Evolutionary conservation across 2,113 vertebrate genomes (phyloP), one percentile per base, ranked within the genome.

Genomic region (Peromyscus californicus): DNA sequence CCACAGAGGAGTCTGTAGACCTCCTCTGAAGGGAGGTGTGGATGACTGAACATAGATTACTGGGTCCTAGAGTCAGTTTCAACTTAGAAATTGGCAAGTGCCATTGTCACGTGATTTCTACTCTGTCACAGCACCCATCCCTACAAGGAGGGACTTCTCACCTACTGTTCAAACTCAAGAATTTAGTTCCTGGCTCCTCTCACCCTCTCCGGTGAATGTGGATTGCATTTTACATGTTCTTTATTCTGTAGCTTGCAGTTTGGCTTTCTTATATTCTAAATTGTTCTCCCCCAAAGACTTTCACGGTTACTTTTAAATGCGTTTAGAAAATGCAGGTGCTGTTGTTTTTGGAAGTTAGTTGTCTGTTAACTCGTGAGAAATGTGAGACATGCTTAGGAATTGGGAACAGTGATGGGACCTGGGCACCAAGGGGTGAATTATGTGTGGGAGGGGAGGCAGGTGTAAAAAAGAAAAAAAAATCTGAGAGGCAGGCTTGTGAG

Each of bases 281-380:
- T n/a, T 93, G 33, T 57, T 84, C 22, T 9, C 61, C 24, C 24
- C 7, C 42, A 93, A 80, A 86, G 36, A 95, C 59, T 54, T 74
- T 84, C 39, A 75, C 69, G 61, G 63, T 33, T 93, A 70, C 70
- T 93, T 59, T 39, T 74, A 92, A 95, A 79, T 39, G 78, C 33
- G 0, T 72, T 92, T 61, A 65, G 82, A 92, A 89, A 93, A 36
- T 51, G 3, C 80, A 90, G 82, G 21, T 79, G 69, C 59, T 21
- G 5, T 72, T 0, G 5, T 9, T 51, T 85, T 93, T 91, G 70
- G 63, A 61, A 89, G 36, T 29, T 67, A 83, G 5, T 51, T 82
- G 29, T 54, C 85, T 91, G 59, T n/a, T 69, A 48, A 80, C 17
- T 61, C 17, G n/a, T 65, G 51, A 83, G 63, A 90, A 12, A 51